Conservation (phyloP, 2,797 vertebrate genomes). For the Clarias fuscus region DNA sequence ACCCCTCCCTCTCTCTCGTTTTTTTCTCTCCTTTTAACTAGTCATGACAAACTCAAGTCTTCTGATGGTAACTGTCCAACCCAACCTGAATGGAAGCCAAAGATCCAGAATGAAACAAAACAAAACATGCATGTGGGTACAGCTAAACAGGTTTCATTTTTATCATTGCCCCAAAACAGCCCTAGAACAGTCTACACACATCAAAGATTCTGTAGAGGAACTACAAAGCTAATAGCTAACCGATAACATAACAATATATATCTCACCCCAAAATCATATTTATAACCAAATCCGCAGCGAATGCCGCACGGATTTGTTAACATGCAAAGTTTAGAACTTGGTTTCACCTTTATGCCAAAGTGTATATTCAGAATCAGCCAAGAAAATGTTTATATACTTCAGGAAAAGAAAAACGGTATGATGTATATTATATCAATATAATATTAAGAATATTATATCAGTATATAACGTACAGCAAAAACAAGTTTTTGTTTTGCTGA, state of each 20-base stretch:
- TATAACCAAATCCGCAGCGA: background rate
- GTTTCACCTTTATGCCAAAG: background rate
- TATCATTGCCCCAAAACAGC: background rate
- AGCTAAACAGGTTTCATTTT: conserved; percentile 14
- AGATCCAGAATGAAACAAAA: conserved; percentile 14
- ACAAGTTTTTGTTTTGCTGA: too few species aligned
- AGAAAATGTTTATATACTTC: too few species aligned
- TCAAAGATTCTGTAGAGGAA: background rate
- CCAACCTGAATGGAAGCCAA: conserved; percentile 17
- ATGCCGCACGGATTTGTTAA: background rate
- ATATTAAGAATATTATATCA: too few species aligned
- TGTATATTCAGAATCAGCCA: background rate
- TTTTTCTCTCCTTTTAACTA: background rate
- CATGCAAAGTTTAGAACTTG: background rate
- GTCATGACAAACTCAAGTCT: conserved; percentile 1
- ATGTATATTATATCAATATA: too few species aligned
- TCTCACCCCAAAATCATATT: background rate
- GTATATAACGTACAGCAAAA: too few species aligned
- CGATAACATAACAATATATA: background rate
- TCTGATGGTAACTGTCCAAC: conserved; percentile 37
- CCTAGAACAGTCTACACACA: background rate
- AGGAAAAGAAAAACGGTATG: too few species aligned
- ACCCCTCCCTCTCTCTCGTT: background rate
- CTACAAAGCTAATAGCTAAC: background rate
- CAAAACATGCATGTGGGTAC: conserved; percentile 1